Base-by-base conservation (phyloP, 2,113 vertebrate genomes). In the Melanotaenia duboulayi region DNA sequence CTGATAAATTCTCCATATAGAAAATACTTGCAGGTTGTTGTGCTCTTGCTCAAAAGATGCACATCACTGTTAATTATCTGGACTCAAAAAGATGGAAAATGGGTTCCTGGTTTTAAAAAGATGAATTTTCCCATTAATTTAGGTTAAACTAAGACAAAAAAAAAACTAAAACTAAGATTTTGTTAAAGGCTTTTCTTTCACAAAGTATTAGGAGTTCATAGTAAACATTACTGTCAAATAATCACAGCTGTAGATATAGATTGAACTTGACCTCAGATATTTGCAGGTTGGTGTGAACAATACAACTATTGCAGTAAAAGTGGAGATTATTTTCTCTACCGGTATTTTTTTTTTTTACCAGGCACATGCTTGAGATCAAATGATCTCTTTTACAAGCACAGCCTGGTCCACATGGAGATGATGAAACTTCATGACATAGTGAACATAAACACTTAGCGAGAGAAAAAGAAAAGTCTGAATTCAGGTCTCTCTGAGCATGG, bases 401-500 rank as follows among this genome's bases (percentile, higher is more conserved):
- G n/a, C n/a, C n/a, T n/a, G n/a, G n/a, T n/a, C n/a, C n/a, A n/a
- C n/a, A 28, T 9, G 11, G 66, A 80, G 68, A 83, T 85, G 68
- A 79, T 73, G 75, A 83, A 86, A 83, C 65, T 40, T 46, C 22
- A 1, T 71, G 68, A 74, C 71, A 83, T 25, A 17, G 17, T n/a
- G 32, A 48, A 50, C 52, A 35, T 11, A 2, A 11, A 19, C 19
- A 32, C 56, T 78, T 0, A 17, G 51, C 19, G 9, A 61, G 71
- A 61, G 71, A 74, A 69, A 69, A 48, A 0, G 13, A 19, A 49
- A 69, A 42, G 59, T 68, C 81, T 76, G 44, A 57, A 73, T 65
- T 46, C 32, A 44, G 10, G 66, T 40, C 11, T 8, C 52, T 22
- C 35, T 72, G n/a, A 48, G 61, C 78, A 65, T 67, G 52, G 48